Conservation (phyloP, 1,140 invertebrate genomes). For the Branchinecta lindahli region DNA sequence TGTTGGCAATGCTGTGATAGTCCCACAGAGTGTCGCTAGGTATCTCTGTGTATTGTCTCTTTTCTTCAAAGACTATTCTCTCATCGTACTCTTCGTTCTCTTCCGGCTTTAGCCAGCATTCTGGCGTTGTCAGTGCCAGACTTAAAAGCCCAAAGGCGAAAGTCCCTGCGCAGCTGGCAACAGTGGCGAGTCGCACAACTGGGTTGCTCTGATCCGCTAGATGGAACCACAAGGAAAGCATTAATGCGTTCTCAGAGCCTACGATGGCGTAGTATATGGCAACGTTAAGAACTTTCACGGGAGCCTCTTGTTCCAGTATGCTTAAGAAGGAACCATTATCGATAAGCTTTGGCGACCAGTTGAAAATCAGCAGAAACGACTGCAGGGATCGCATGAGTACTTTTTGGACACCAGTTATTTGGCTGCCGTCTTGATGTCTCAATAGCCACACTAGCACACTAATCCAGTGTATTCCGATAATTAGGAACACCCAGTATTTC, state of each 20-base stretch:
- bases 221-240: constrained; percentile 20
- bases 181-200: constrained; percentile 17
- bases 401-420: background rate
- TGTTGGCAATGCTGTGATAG: constrained; percentile 14
- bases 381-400: constrained; percentile 14
- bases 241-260: constrained; percentile 19
- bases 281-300: constrained; percentile 12
- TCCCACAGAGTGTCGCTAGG: constrained; percentile 15
- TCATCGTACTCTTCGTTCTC: background rate
- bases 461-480: constrained; percentile 20
- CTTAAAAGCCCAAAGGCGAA: constrained; percentile 19
- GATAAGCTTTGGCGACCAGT: constrained; percentile 17
- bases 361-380: constrained; percentile 18
- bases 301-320: background rate
- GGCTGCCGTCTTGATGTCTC: constrained; percentile 2
- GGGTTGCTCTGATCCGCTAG: constrained; percentile 13
- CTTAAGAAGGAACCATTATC: background rate
- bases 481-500: constrained; percentile 17
- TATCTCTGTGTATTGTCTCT: constrained; percentile 7
- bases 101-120: constrained; percentile 11
- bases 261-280: constrained; percentile 20
- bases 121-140: constrained; percentile 17
- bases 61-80: background rate
- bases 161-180: constrained; percentile 18
- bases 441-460: constrained; percentile 18